A percentile compares a stretch with the other conserved stretches of the same genome.
Evolutionary conservation across 2,888 invertebrate genomes (phyloP).

Genomic region (Conomelus anceps): DNA sequence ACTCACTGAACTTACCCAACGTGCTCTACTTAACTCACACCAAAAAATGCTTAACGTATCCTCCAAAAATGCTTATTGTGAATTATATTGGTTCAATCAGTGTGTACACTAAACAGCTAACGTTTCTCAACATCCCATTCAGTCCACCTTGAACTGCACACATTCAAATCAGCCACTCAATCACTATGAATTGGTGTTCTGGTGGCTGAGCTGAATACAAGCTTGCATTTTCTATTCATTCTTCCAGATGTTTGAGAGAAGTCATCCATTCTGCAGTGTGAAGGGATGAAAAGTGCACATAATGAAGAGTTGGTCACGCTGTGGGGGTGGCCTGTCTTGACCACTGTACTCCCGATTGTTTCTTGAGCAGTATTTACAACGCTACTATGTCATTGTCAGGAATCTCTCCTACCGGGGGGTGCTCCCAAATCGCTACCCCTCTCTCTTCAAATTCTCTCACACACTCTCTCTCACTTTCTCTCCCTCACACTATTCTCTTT

Average conservation of each 20-base stretch:
- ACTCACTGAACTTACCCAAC: too few species aligned
- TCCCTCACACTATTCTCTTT: background rate
- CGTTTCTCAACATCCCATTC: too few species aligned
- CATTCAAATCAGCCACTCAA: background rate
- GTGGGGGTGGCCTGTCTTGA: background rate
- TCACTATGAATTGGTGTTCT: background rate
- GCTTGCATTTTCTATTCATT: background rate
- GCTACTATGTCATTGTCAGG: background rate
- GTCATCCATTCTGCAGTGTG: background rate
- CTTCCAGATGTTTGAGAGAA: background rate
- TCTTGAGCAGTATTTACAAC: background rate
- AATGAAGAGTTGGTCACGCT: background rate
- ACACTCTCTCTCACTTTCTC: background rate
- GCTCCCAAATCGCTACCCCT: too few species aligned
- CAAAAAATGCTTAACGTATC: too few species aligned
- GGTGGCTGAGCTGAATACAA: background rate
- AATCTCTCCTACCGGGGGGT: background rate
- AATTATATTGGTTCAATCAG: too few species aligned
- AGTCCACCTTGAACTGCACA: background rate
- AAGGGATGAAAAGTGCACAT: background rate
- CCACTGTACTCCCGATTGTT: background rate
- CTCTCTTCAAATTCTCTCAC: too few species aligned
- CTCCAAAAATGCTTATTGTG: too few species aligned
- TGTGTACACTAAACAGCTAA: too few species aligned
- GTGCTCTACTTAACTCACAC: too few species aligned